These are phyloP conservation scores for Pangasius sanitwongsei DNA, from an alignment of 2,797 vertebrate species.

Conservation along the genomic window DNA sequence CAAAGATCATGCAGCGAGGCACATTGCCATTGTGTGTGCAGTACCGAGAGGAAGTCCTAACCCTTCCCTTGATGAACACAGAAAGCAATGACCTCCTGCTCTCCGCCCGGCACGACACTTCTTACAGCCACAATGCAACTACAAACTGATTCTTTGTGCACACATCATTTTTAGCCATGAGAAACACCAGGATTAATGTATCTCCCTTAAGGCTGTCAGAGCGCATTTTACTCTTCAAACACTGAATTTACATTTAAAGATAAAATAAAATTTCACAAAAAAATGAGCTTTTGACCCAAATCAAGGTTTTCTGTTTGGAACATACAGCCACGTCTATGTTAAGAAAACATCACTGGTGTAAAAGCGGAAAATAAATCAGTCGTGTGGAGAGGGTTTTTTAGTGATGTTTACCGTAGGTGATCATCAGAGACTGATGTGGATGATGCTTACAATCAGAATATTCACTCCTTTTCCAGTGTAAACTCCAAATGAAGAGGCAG, in stretches of 20 bases:
- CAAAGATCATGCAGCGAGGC: conserved; percentile 43
- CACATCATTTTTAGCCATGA: background rate
- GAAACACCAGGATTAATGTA: background rate
- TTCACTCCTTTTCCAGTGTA: background rate
- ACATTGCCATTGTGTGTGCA: conserved; percentile 68
- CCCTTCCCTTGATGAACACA: conserved; percentile 69
- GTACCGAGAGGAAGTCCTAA: conserved; percentile 75
- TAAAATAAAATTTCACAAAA: too few relatives aligned
- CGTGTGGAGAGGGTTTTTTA: background rate
- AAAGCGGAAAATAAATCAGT: background rate
- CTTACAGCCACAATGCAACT: conserved; percentile 11
- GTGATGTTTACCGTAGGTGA: background rate
- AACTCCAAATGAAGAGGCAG: background rate
- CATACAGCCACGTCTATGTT: background rate
- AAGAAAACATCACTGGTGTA: background rate
- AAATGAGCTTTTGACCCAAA: background rate
- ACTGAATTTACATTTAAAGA: background rate
- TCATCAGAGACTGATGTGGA: background rate
- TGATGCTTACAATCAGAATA: background rate
- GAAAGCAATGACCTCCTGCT: conserved; percentile 43
- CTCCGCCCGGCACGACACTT: conserved; percentile 45
- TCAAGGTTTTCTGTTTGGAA: background rate
- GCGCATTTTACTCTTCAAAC: background rate
- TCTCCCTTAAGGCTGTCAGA: background rate
- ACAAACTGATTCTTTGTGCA: background rate